Evolutionary conservation across 2,888 invertebrate species (phyloP).

Genomic region (Mantis religiosa): DNA sequence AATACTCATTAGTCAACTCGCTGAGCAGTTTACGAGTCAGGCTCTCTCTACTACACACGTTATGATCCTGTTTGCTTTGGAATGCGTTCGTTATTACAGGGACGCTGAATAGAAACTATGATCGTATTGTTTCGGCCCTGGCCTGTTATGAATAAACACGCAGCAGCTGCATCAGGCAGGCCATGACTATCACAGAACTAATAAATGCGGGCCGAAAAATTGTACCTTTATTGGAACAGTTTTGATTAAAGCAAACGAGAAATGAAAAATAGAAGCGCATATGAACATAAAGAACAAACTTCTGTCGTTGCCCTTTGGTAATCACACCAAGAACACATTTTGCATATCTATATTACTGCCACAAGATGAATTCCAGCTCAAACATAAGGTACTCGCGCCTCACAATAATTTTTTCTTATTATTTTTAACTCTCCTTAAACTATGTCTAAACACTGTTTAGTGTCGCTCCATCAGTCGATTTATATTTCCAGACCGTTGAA

Average conservation of each 20-base stretch:
- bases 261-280: neutral
- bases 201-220: neutral
- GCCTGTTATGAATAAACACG: too few species aligned
- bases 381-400: too few species aligned
- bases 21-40: neutral
- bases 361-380: too few species aligned
- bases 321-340: too few species aligned
- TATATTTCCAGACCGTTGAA: too few species aligned
- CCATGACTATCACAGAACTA: neutral
- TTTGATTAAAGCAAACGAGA: neutral
- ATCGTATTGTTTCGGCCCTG: neutral
- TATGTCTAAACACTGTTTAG: too few species aligned
- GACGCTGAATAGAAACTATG: neutral
- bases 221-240: neutral
- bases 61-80: neutral
- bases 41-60: neutral
- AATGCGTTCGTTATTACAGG: neutral
- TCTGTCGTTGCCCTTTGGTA: too few species aligned
- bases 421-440: too few species aligned
- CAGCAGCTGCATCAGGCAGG: neutral
- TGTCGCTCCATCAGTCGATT: too few species aligned
- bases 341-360: too few species aligned
- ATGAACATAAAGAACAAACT: neutral
- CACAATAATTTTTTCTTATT: too few species aligned
- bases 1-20: neutral